Percentiles rank a stretch among this genome's conserved stretches.
Evolutionary conservation across 2,888 invertebrate genomes (phyloP).

Genomic region (Oxytorus armatus): DNA sequence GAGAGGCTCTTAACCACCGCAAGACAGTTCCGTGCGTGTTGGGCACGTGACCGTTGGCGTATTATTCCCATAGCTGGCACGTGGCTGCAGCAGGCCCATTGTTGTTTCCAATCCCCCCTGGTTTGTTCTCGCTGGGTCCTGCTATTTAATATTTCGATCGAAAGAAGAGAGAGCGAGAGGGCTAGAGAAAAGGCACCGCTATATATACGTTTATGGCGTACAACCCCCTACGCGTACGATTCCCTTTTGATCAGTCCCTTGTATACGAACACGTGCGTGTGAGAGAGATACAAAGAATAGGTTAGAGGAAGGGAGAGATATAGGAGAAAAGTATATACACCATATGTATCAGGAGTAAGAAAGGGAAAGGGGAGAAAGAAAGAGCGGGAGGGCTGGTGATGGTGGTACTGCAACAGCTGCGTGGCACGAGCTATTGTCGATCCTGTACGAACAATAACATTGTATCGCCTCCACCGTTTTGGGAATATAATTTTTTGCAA

Average conservation of each 20-base stretch:
- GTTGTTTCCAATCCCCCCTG: conserved; percentile 57
- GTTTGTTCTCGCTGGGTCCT: conserved; percentile 66
- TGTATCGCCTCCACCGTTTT: conserved; percentile 58
- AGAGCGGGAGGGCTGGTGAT: conserved; percentile 41
- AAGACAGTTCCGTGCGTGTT: conserved; percentile 72
- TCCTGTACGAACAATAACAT: conserved; percentile 67
- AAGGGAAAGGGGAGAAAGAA: conserved; percentile 45
- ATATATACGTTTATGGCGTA: conserved; percentile 52
- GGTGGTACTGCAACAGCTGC: conserved; percentile 69
- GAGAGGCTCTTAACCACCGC: conserved; percentile 52
- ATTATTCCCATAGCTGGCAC: conserved; percentile 79
- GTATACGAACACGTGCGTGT: conserved; percentile 48
- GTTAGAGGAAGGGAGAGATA: conserved; percentile 29
- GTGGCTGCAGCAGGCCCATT: conserved; percentile 74
- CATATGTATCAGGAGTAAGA: conserved; percentile 35
- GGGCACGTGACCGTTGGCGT: conserved; percentile 79
- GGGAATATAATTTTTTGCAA: conserved; percentile 61
- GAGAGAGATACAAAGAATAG: conserved; percentile 29
- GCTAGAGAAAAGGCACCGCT: conserved; percentile 22
- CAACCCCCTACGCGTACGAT: conserved; percentile 54
- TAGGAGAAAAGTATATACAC: conserved; percentile 26
- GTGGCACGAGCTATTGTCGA: conserved; percentile 70
- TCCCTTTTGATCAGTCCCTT: conserved; percentile 77
- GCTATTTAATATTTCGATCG: conserved; percentile 80
- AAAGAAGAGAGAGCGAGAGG: conserved; percentile 46